Evolutionary conservation across 1,140 invertebrate species (phyloP), one percentile per base, ranked within the genome.

Genomic region (Oedothorax gibbosus): DNA sequence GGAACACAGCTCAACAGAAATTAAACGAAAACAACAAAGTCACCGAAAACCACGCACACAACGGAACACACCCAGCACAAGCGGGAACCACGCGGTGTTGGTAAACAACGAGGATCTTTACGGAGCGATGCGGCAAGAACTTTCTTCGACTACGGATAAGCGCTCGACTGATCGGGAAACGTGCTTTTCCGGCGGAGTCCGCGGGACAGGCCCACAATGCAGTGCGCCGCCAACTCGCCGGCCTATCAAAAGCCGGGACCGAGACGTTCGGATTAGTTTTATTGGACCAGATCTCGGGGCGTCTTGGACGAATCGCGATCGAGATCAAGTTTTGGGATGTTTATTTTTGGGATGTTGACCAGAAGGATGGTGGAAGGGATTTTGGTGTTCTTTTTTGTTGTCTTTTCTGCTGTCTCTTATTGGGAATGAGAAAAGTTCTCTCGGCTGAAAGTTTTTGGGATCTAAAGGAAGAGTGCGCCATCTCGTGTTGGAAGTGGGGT

Each of bases 301-400:
- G 57, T 75, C 81, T 77, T 77, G 73, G 83, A 35, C 83, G 83
- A 85, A 78, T 85, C 75, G 83, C 53, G 54, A 62, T 21, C 21
- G 62, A 18, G 20, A 73, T 77, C 64, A 69, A 78, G 62, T 56
- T 35, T 35, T 35, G 35, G 35, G 35, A 81, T 85, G 75, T 85
- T 85, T 85, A 78, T 85, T 81, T 35, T 85, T 85, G 35, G 83
- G 15, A 82, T 54, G 62, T 35, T 66, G 60, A 66, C 81, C 69
- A 65, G 35, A 60, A 62, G 71, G 53, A 84, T 35, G 57, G 50
- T 66, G 50, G 65, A 21, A 56, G 68, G 35, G 20, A 53, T n/a
- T 20, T 20, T n/a, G 35, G 9, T 50, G 18, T 64, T 64, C 57
- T 71, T 81, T 81, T 81, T 50, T 7, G 7, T 71, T 35, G 35